Evolutionary conservation across 2,888 invertebrate species (phyloP), one percentile per base, ranked within the genome.

Genomic region (Sesamia inferens): DNA sequence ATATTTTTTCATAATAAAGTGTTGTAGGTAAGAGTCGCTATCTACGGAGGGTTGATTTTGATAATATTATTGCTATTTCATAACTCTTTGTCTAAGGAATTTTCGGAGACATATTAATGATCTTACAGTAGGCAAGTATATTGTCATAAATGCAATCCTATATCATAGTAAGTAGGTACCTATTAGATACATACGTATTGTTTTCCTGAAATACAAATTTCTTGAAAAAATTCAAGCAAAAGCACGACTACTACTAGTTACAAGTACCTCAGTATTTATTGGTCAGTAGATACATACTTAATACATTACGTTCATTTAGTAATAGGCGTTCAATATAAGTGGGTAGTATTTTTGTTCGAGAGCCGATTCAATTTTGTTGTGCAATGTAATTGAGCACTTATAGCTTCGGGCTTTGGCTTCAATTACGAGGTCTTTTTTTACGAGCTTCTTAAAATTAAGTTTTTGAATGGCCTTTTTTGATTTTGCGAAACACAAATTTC

Each of bases 301-400:
- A 76, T 69, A 64, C 51, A 76, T 83, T 76, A 69, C 44, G 55
- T 70, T 63, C 63, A 85, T 83, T 83, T 74, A 81, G 63, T 80
- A 66, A 78, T 71, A 81, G 76, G 71, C 78, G 68, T 83, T 75
- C 76, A 64, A 67, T 85, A 83, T 79, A 86, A 79, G 77, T 86
- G 74, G 74, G 65, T 57, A 61, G 63, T 82, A 84, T 79, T 76
- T 85, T 75, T 63, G 84, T 79, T 79, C 79, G 24, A 82, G 78
- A 71, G 75, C 59, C 68, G 72, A 78, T 86, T 76, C 59, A 82
- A 79, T 79, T 84, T 79, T 48, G 74, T 86, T 78, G 76, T 79
- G 78, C 68, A 79, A 75, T 79, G 78, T 85, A 86, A 86, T 86
- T 85, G 85, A 86, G 75, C 76, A 79, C 79, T 82, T 77, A 31